These are phyloP conservation scores for Vulpes lagopus DNA, from an alignment of 2,113 vertebrate genomes.

Conservation along the genomic window DNA sequence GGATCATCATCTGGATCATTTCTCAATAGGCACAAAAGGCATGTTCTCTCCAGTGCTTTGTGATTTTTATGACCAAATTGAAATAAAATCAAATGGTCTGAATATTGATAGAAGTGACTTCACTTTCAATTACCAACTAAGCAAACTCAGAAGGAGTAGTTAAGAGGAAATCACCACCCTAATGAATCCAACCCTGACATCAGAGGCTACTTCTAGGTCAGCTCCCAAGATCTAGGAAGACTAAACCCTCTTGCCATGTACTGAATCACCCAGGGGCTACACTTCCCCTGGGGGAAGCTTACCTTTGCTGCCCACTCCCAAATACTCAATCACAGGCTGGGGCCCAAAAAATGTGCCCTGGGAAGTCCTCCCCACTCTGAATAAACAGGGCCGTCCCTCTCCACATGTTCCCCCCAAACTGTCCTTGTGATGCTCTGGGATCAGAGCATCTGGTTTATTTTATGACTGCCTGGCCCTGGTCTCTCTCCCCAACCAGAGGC, in stretches of 20 bases:
- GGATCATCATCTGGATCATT: background rate
- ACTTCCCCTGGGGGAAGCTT: background rate
- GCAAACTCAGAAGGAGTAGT: background rate
- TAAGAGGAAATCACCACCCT: background rate
- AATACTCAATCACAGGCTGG: background rate
- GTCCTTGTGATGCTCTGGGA: background rate
- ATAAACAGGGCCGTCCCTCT: rapidly evolving
- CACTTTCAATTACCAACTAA: constrained; percentile 1
- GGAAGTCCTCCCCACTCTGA: background rate
- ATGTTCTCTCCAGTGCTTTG: background rate
- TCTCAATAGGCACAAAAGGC: background rate
- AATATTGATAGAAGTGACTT: background rate
- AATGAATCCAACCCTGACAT: background rate
- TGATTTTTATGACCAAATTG: constrained; percentile 22
- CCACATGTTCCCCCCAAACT: background rate
- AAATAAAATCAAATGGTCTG: constrained; percentile 48
- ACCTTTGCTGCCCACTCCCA: background rate
- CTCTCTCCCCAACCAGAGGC: background rate
- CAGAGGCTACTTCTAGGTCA: background rate
- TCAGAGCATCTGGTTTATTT: background rate
- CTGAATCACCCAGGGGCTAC: background rate
- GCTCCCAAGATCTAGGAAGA: background rate
- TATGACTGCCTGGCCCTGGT: background rate
- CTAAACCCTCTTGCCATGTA: background rate
- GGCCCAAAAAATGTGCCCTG: background rate